These are phyloP conservation scores for Mormyrops attenuatus DNA, from an alignment of 2,797 vertebrate species.

Conservation along the genomic window DNA sequence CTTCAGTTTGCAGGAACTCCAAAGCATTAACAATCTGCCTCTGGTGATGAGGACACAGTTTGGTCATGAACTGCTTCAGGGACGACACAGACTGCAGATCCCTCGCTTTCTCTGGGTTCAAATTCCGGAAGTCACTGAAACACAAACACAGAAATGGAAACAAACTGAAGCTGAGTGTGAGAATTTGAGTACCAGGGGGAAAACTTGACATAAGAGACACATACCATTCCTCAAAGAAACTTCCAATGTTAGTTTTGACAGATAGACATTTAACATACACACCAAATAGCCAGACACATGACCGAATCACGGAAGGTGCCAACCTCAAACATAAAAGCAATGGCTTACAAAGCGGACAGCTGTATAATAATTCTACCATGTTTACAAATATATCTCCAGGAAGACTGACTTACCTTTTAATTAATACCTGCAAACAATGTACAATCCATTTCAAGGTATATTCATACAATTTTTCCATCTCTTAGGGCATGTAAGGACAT, in stretches of 20 bases:
- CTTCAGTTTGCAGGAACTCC: conserved; percentile 85
- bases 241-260: neutral
- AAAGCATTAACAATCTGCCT: conserved; percentile 88
- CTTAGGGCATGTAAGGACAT: neutral
- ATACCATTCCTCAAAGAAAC: neutral
- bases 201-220: neutral
- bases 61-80: conserved; percentile 91
- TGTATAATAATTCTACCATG: neutral
- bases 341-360: neutral
- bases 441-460: neutral
- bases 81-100: conserved; percentile 78
- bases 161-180: neutral
- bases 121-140: conserved; percentile 68
- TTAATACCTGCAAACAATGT: neutral
- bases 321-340: neutral
- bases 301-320: neutral
- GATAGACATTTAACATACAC: neutral
- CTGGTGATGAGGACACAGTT: conserved; percentile 91
- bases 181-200: neutral
- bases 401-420: neutral
- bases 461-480: neutral
- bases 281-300: neutral
- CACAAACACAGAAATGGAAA: conserved; percentile 36
- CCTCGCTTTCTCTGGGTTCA: conserved; percentile 54
- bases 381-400: neutral